phyloP scores from a whole-genome alignment of 2,113 vertebrate genomes.

The Himantopus leucocephalus region DNA sequence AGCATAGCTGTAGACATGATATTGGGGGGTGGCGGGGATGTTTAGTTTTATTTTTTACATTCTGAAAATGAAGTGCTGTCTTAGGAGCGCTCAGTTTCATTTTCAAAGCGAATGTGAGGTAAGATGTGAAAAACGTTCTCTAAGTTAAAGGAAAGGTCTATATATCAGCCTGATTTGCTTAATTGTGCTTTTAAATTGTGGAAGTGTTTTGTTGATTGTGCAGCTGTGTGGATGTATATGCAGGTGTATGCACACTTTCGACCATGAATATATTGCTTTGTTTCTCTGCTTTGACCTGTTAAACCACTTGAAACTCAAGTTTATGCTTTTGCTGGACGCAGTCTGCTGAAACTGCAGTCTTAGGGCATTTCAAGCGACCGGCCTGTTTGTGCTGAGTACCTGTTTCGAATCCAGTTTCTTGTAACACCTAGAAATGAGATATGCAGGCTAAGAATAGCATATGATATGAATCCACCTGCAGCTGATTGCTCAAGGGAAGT shows the following conservation, averaged over 20 bases:
- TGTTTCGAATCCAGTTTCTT: slow-evolving; percentile 3
- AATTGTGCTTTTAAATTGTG: background rate
- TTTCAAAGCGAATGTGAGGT: background rate
- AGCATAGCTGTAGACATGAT: background rate
- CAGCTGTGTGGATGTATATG: slow-evolving; percentile 27
- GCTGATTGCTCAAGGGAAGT: background rate
- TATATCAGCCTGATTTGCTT: background rate
- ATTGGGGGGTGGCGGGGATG: no score
- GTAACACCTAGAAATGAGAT: background rate
- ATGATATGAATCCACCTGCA: background rate
- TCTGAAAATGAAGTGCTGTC: background rate
- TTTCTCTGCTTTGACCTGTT: slow-evolving; percentile 9
- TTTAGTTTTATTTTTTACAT: background rate
- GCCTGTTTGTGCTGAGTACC: background rate
- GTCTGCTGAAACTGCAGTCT: slow-evolving; percentile 16
- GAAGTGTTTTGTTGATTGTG: background rate
- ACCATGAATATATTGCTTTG: slow-evolving; percentile 20
- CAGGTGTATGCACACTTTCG: background rate
- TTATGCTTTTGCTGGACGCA: background rate
- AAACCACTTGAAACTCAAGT: slow-evolving; percentile 19
- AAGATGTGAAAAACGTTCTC: background rate
- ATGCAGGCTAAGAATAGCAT: background rate
- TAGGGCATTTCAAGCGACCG: accelerated
- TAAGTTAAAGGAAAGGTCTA: background rate
- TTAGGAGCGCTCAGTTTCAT: background rate